Evolutionary conservation across 2,888 invertebrate genomes (phyloP), one percentile per base, ranked within the genome.

Genomic region (Trachelus stipa): DNA sequence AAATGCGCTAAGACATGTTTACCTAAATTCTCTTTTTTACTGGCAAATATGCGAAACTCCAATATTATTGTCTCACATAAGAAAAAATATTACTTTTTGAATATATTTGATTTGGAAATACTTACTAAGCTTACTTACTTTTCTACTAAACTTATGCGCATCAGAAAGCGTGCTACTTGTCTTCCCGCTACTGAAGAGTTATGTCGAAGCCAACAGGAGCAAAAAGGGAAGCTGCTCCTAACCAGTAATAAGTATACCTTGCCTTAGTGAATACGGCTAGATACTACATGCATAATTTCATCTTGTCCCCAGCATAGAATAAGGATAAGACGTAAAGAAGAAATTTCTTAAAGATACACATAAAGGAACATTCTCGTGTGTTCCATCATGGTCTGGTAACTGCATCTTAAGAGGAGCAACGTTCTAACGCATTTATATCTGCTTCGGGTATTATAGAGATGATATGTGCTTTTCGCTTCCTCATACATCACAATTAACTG

Each of bases 401-500:
- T 23, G 56, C 56, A 23, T 56, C 56, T 56, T 23, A 56, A 56
- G 23, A 56, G 56, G 56, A 9, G 56, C 56, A 56, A 56, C 23
- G 56, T 56, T 9, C 15, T 9, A 23, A 23, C 9, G 23, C 31
- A 31, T 34, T 71, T 71, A 71, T 15, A 71, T 71, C 30, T 15
- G 33, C 71, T 71, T 71, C 33, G 9, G 31, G 12, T 71, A 34
- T 71, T 31, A 15, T 4, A 31, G 31, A 12, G 31, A 71, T 23
- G 40, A 40, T 23, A 23, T 2, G 56, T 56, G 56, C 23, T 23
- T 31, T 71, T 34, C 3, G 12, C 34, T 71, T 0, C 31, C 33
- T 34, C 31, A 31, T 71, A 31, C 31, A 31, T 71, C 71, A 71
- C 71, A 71, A 71, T 71, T 71, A 71, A 31, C 71, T 31, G 33